These are phyloP conservation scores for Sinopyrophorus schimmeli DNA, from an alignment of 2,888 invertebrate genomes.

Conservation along the genomic window DNA sequence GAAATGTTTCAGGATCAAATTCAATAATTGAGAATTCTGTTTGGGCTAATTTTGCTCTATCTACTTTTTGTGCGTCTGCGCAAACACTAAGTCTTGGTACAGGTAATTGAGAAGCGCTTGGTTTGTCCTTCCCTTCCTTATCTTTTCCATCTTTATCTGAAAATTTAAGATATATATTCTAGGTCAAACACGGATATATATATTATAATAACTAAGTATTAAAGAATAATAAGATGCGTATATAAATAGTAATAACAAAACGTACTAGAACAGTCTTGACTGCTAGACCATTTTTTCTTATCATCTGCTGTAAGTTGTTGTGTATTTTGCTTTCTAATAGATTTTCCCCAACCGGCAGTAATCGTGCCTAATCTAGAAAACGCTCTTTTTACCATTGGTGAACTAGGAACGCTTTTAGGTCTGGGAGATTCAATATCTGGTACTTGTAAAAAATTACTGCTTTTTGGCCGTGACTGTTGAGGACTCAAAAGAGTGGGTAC, in stretches of 20 bases:
- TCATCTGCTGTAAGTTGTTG: conserved; percentile 84
- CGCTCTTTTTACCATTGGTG: conserved; percentile 91
- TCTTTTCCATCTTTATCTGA: conserved; percentile 80
- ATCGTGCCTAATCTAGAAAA: conserved; percentile 89
- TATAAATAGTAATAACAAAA: too few relatives aligned
- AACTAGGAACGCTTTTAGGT: conserved; percentile 91
- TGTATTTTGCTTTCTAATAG: conserved; percentile 81
- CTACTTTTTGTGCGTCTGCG: conserved; percentile 92
- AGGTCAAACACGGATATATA: too few relatives aligned
- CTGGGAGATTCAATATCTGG: conserved; percentile 87
- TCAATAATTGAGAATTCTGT: conserved; percentile 95
- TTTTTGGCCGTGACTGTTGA: conserved; percentile 83
- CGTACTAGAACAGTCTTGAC: conserved; percentile 88
- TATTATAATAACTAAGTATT: too few relatives aligned
- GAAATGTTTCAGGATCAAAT: conserved; percentile 92
- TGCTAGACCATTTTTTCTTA: conserved; percentile 88
- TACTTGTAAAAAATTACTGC: conserved; percentile 89
- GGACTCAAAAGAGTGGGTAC: conserved; percentile 86
- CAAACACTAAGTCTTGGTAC: conserved; percentile 89
- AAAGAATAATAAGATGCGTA: too few relatives aligned
- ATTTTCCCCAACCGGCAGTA: conserved; percentile 88
- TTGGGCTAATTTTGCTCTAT: conserved; percentile 87
- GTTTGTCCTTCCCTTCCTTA: conserved; percentile 77
- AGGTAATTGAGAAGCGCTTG: conserved; percentile 71
- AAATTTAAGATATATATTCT: conserved; percentile 38